phyloP scores from a whole-genome alignment of 92 coral and sea anemone species.

The Phenganax marumi region DNA sequence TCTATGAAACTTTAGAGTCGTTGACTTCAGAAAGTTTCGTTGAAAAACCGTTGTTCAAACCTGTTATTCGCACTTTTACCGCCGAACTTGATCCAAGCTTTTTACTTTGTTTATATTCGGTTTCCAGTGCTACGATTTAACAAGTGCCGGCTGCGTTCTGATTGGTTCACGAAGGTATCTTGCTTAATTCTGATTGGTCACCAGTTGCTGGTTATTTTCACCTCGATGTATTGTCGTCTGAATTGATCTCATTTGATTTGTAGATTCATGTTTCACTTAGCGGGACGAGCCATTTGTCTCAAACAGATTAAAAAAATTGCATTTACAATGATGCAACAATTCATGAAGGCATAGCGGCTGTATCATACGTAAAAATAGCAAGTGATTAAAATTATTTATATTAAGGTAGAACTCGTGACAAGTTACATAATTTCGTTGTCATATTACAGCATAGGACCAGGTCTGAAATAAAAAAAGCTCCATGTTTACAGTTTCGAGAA shows the following conservation, averaged over 20 bases:
- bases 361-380: slow-evolving; percentile 37
- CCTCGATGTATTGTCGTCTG: not conserved
- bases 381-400: not conserved
- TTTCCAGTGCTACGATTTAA: slow-evolving; percentile 27
- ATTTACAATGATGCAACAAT: slow-evolving; percentile 2
- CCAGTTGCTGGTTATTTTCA: slow-evolving; percentile 5
- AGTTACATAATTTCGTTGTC: not conserved
- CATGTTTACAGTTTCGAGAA: too few species aligned
- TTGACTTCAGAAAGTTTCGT: not conserved
- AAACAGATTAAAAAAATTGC: not conserved
- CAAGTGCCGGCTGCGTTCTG: slow-evolving; percentile 5
- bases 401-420: not conserved
- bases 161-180: slow-evolving; percentile 20
- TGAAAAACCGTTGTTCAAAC: slow-evolving; percentile 2
- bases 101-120: slow-evolving; percentile 20
- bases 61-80: not conserved
- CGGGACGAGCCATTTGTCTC: not conserved
- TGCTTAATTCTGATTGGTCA: slow-evolving; percentile 27
- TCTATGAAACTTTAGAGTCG: not conserved
- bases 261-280: not conserved
- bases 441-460: not conserved
- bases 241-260: slow-evolving; percentile 32
- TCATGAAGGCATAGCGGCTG: not conserved
- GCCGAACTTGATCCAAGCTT: slow-evolving; percentile 3
- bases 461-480: not conserved